Conservation (phyloP, 2,797 vertebrate genomes). For the Cyclura pinguis region DNA sequence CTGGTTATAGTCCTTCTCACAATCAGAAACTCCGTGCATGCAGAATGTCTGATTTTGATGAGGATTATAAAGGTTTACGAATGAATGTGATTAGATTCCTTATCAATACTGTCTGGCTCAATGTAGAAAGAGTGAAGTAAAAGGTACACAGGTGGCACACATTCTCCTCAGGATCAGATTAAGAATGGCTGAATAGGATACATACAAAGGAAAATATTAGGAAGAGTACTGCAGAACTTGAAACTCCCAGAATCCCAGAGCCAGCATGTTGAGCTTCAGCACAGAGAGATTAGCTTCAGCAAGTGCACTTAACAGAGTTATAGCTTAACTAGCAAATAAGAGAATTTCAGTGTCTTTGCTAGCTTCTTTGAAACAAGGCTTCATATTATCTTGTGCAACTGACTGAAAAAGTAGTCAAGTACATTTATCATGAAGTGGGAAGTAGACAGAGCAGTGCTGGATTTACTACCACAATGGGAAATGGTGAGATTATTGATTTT, state of each 20-base stretch:
- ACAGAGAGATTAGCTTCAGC: conserved; percentile 13
- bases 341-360: conserved; percentile 12
- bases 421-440: conserved; percentile 26
- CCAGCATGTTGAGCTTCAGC: background rate
- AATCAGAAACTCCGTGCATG: background rate
- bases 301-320: background rate
- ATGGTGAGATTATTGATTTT: conserved; percentile 17
- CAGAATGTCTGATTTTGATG: background rate
- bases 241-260: background rate
- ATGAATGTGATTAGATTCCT: background rate
- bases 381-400: conserved; percentile 19
- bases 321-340: conserved; percentile 31
- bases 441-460: conserved; percentile 20
- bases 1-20: background rate
- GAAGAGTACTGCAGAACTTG: background rate
- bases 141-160: too few species aligned
- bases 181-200: too few species aligned
- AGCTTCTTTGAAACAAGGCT: background rate
- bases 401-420: conserved; percentile 20
- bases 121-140: too few species aligned
- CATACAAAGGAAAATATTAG: background rate
- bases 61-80: background rate
- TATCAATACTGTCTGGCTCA: too few species aligned
- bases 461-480: background rate
- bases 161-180: too few species aligned